phyloP scores from a whole-genome alignment of 2,797 vertebrate species.

The Betta splendens region DNA sequence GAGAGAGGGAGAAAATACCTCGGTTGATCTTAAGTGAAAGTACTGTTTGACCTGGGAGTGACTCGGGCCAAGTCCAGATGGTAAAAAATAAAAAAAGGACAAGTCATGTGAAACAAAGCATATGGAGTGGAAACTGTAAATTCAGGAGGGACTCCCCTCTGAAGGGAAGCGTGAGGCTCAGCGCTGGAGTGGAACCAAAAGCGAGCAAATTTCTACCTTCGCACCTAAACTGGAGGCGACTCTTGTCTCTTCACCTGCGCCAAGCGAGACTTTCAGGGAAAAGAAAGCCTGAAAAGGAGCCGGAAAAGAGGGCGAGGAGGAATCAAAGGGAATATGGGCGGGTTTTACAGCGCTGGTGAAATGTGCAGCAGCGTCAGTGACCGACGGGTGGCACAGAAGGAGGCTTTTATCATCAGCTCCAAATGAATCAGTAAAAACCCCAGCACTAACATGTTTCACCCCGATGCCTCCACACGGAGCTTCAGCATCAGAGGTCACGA shows the following conservation, averaged over 20 bases:
- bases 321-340: slow-evolving; percentile 80
- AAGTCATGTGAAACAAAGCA: slow-evolving; percentile 62
- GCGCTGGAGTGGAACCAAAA: slow-evolving; percentile 61
- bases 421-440: slow-evolving; percentile 76
- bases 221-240: slow-evolving; percentile 56
- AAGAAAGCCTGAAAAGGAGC: slow-evolving; percentile 35
- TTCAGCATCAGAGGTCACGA: slow-evolving; percentile 61
- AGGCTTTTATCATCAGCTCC: slow-evolving; percentile 77
- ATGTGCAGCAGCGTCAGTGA: slow-evolving; percentile 63
- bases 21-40: slow-evolving; percentile 63
- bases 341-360: slow-evolving; percentile 75
- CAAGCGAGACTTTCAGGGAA: slow-evolving; percentile 50
- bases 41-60: slow-evolving; percentile 67
- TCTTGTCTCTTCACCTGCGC: slow-evolving; percentile 41
- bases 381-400: slow-evolving; percentile 48
- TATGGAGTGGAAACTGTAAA: slow-evolving; percentile 58
- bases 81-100: slow-evolving; percentile 50
- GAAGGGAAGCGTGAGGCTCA: slow-evolving; percentile 53
- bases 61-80: slow-evolving; percentile 69
- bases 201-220: slow-evolving; percentile 61
- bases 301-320: slow-evolving; percentile 22
- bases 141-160: slow-evolving; percentile 37
- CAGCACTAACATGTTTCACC: slow-evolving; percentile 59
- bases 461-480: slow-evolving; percentile 43
- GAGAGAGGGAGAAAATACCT: slow-evolving; percentile 12